Conservation (phyloP, 2,888 invertebrate species). For the Calameuta filiformis region DNA sequence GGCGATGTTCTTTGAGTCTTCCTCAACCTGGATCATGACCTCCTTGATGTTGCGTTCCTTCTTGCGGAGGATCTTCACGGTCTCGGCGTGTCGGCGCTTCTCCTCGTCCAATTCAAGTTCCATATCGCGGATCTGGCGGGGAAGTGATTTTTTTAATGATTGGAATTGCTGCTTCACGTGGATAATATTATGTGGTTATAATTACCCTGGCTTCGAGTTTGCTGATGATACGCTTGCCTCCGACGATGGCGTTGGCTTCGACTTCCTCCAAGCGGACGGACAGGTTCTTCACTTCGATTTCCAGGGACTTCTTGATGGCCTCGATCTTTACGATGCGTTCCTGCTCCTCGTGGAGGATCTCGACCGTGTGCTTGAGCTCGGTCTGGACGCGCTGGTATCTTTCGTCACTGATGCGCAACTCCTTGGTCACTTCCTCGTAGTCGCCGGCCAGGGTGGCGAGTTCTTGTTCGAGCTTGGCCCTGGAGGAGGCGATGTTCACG, state of each 20-base stretch:
- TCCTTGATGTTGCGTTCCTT: constrained; percentile 98
- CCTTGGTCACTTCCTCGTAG: constrained; percentile 98
- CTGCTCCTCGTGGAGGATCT: constrained; percentile 94
- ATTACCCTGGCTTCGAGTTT: constrained; percentile 88
- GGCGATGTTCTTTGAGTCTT: constrained; percentile 95
- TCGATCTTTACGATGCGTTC: constrained; percentile 97
- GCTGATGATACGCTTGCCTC: constrained; percentile 96
- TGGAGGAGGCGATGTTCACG: constrained; percentile 93
- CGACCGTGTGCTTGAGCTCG: constrained; percentile 94
- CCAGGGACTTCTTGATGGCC: constrained; percentile 96
- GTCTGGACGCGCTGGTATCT: constrained; percentile 92
- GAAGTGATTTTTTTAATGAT: background rate
- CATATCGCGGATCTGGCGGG: constrained; percentile 85
- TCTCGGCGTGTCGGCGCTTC: constrained; percentile 96
- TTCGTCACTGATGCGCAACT: constrained; percentile 92
- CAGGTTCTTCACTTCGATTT: constrained; percentile 96
- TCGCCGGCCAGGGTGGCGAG: constrained; percentile 90
- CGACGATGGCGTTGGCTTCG: constrained; percentile 96
- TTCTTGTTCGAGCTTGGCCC: constrained; percentile 96
- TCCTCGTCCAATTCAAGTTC: constrained; percentile 96
- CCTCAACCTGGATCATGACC: constrained; percentile 93
- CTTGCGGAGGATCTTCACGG: constrained; percentile 97
- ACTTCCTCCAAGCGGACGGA: constrained; percentile 95
- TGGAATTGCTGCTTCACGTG: background rate
- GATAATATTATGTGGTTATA: background rate